These are phyloP conservation scores for Oreochromis grahami DNA, from an alignment of 2,797 vertebrate species.

Conservation along the genomic window DNA sequence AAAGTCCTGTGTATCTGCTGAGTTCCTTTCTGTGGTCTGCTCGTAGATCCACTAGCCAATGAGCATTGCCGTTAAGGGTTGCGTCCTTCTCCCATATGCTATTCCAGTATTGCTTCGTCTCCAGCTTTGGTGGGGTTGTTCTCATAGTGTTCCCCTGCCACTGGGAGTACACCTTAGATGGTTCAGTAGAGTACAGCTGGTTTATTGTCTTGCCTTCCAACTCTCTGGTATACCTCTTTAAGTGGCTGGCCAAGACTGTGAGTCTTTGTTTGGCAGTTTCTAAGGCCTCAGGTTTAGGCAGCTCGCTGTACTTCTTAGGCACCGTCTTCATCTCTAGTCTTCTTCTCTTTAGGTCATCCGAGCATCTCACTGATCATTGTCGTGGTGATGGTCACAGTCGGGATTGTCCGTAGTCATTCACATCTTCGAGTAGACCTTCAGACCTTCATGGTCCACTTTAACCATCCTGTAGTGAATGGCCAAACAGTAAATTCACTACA, in stretches of 20 bases:
- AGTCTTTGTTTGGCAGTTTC: not conserved
- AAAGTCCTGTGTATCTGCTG: not conserved
- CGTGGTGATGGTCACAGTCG: not conserved
- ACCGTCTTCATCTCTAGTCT: not conserved
- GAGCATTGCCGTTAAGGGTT: rapidly evolving
- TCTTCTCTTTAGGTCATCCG: not conserved
- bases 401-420: rapidly evolving
- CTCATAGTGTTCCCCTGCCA: not conserved
- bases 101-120: not conserved
- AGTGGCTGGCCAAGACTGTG: not conserved
- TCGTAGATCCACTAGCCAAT: not conserved
- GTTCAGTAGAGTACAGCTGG: not conserved
- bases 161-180: not conserved
- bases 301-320: not conserved
- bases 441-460: not conserved
- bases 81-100: rapidly evolving
- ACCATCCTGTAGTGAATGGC: not conserved
- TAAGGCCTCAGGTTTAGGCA: not conserved
- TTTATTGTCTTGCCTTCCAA: not conserved
- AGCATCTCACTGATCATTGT: not conserved
- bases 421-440: not conserved
- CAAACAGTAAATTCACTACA: not conserved
- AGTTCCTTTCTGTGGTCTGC: not conserved
- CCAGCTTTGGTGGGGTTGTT: not conserved
- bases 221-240: not conserved